Evolutionary conservation across 2,113 vertebrate species (phyloP).

Genomic region (Hypomesus transpacificus): DNA sequence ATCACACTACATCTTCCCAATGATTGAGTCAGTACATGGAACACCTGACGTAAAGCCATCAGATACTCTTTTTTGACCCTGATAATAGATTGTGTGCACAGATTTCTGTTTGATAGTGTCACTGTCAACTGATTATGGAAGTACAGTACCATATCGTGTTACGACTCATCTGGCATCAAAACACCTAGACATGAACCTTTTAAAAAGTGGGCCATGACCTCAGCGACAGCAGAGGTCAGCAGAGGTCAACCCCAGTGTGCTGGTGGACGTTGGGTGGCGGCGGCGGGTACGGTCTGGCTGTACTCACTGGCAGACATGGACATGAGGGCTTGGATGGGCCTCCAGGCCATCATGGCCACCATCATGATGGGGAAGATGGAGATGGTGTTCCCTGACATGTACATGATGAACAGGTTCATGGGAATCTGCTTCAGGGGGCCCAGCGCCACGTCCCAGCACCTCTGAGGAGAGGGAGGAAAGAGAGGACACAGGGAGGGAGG

Average conservation of each 20-base stretch:
- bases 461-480: constrained; percentile 60
- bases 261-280: too few relatives aligned
- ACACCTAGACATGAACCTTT: too few relatives aligned
- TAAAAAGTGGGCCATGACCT: not conserved
- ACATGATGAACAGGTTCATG: constrained; percentile 99
- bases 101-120: too few relatives aligned
- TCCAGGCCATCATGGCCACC: constrained; percentile 99
- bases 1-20: not conserved
- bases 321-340: constrained; percentile 95
- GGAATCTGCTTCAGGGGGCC: constrained; percentile 96
- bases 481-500: not conserved
- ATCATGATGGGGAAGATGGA: constrained; percentile 99
- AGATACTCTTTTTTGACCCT: not conserved
- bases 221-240: not conserved
- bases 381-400: constrained; percentile 98
- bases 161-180: too few relatives aligned
- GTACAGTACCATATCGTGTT: too few relatives aligned
- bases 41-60: too few relatives aligned
- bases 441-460: constrained; percentile 95
- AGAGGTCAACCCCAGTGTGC: too few relatives aligned
- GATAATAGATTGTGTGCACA: too few relatives aligned
- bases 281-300: not conserved
- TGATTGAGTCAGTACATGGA: too few relatives aligned
- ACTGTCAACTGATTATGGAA: too few relatives aligned
- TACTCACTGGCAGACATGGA: constrained; percentile 94